Evolutionary conservation across 2,113 vertebrate genomes (phyloP), one percentile per base, ranked within the genome.

Genomic region (Alligator sinensis): DNA sequence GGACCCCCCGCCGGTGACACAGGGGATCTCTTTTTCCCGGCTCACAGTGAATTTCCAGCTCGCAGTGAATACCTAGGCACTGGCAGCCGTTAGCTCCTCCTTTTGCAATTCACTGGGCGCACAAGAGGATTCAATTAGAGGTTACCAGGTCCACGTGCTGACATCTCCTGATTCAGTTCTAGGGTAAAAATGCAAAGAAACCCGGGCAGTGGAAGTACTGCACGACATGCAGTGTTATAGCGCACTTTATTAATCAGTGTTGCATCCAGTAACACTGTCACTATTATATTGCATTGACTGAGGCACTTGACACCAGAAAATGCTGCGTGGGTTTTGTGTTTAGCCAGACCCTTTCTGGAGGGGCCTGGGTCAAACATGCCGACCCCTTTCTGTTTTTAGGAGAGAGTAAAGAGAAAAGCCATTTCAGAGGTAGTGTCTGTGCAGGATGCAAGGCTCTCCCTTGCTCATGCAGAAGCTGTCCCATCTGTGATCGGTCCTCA

Each of bases 361-460:
- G 89, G 98, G 91, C 47, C 77, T 66, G 75, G 68, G 92, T 96
- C 91, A 91, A 95, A 95, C 88, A 87, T 89, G 94, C 80, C 83
- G 80, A n/a, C 82, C 97, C 95, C 82, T 84, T 96, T 96, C 97
- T 80, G 94, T 94, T 91, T 89, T 78, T 92, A 66, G 93, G 91
- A 96, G 92, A 85, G 47, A 47, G 47, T 47, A 47, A 47, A 47
- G 47, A 47, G 47, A 93, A 97, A 95, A 95, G 89, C 92, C 91
- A 66, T 95, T 92, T 86, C 83, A 91, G 93, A 94, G 84, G 8
- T 72, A 86, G 34, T 79, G 83, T 94, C 89, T 85, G 5, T 95
- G 47, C 60, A 94, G 88, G 30, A 95, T 85, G 74, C 57, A 80
- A 77, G 77, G 83, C 84, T 59, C 79, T 88, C 55, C n/a, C 79